Percentiles rank a stretch among this genome's conserved stretches.
Conservation (phyloP, 2,113 vertebrate species). For the Mobula birostris region DNA sequence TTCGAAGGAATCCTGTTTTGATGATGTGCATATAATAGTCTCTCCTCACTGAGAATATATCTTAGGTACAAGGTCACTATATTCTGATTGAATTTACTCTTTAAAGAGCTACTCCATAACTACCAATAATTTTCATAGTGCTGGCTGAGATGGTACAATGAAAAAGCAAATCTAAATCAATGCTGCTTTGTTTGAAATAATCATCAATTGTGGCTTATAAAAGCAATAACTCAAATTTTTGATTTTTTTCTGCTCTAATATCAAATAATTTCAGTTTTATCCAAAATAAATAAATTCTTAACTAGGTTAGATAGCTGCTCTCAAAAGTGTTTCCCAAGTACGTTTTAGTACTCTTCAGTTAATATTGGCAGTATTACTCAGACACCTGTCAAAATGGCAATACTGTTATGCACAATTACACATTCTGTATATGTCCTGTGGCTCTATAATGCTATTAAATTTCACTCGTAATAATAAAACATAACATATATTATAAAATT, state of each 20-base stretch:
- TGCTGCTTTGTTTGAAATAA: background rate
- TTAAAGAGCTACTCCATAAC: background rate
- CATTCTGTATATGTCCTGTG: background rate
- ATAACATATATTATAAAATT: background rate
- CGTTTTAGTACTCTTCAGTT: background rate
- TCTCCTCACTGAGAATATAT: background rate
- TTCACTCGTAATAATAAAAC: slow-evolving; percentile 14
- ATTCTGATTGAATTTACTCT: slow-evolving; percentile 24
- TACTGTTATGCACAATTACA: background rate
- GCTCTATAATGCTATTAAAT: background rate
- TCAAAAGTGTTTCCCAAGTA: background rate
- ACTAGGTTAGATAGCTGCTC: background rate
- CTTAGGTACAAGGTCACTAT: slow-evolving; percentile 17
- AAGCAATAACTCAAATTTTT: background rate
- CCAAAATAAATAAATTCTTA: background rate
- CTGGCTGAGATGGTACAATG: background rate
- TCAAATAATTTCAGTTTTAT: background rate
- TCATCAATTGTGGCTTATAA: background rate
- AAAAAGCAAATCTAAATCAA: background rate
- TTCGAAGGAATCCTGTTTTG: slow-evolving; percentile 12
- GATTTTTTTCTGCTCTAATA: background rate
- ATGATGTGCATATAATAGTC: background rate
- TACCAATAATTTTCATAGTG: slow-evolving; percentile 19
- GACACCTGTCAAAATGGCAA: background rate
- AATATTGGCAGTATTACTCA: slow-evolving; percentile 3